Evolutionary conservation across 30 jellyfish, hydroid and myxozoan genomes (phyloP), one percentile per base, ranked within the genome.

Genomic region (Sanderia malayensis): DNA sequence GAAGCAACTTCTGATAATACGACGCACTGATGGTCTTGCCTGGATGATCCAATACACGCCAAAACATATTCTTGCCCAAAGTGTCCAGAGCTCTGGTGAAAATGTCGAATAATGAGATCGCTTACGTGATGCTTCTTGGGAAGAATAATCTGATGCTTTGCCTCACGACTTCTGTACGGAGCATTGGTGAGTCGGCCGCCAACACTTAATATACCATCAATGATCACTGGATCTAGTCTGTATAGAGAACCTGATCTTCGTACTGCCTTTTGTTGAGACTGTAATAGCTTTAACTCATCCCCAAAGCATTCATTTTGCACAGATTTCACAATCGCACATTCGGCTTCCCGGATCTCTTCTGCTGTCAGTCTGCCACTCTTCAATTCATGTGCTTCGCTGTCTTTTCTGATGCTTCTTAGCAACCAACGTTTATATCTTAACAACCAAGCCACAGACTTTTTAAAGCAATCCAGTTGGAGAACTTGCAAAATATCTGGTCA

Each of bases 371-470:
- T 58, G 27, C 73, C 61, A 21, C 41, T 57, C 57, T 6, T 44
- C 31, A 31, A n/a, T 58, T 65, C 57, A 27, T 52, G 21, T 2
- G 13, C 31, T 19, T 45, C 65, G 47, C 44, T 33, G 66, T 23
- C 21, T 49, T 31, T 20, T 19, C 44, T 59, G 58, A 75, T 30
- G 70, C 8, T 74, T 20, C 8, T 4, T 34, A 4, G 58, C 30
- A 69, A 46, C 70, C 70, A 70, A 27, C 58, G 26, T 30, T 70
- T 70, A 46, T 70, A 70, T 24, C 82, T 23, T 30, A 70, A 46
- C 25, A 70, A 70, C 70, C 70, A 49, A 49, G 64, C 64, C 64
- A 18, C 64, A 19, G 82, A 45, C 31, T 70, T 70, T 70, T 70
- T 46, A 27, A 33, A 37, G 19, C 58, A 22, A 17, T 24, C 70